These are phyloP conservation scores for Athalia circularis DNA, from an alignment of 2,888 invertebrate species.

Conservation along the genomic window DNA sequence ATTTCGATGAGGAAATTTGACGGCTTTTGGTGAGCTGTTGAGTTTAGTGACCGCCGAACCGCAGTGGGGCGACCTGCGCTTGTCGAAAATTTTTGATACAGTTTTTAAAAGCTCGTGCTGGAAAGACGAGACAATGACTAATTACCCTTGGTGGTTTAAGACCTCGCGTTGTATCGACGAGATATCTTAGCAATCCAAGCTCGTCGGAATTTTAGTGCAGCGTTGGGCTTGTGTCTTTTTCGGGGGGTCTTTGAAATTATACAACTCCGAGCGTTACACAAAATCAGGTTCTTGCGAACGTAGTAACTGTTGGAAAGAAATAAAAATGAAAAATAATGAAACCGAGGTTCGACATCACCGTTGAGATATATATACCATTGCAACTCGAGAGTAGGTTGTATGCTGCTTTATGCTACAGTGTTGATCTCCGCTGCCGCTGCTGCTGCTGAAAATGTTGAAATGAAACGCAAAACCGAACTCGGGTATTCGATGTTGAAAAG, in stretches of 20 bases:
- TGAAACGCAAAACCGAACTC: conserved; percentile 27
- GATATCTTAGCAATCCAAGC: conserved; percentile 4
- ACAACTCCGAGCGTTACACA: conserved; percentile 24
- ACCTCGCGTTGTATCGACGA: conserved; percentile 7
- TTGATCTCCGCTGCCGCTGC: neutral
- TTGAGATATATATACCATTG: neutral
- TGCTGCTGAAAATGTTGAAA: conserved; percentile 6
- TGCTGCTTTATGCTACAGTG: conserved; percentile 1
- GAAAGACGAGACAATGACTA: neutral
- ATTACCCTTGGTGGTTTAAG: neutral
- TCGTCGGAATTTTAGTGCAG: conserved; percentile 33
- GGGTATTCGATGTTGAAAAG: neutral
- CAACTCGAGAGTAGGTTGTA: neutral
- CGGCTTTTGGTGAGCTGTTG: no score
- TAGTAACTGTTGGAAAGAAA: neutral
- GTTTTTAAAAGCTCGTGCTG: neutral
- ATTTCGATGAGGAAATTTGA: no score
- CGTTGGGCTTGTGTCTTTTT: conserved; percentile 12
- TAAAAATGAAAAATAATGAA: neutral
- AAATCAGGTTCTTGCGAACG: conserved; percentile 16
- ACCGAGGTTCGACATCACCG: neutral
- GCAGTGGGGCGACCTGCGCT: no score
- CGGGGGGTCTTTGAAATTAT: conserved; percentile 28
- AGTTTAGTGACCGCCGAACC: no score
- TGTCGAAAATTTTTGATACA: neutral